Percentiles rank a stretch among this genome's conserved stretches.
These are phyloP conservation scores for Sebastes minor DNA, from an alignment of 2,797 vertebrate species.

Conservation along the genomic window DNA sequence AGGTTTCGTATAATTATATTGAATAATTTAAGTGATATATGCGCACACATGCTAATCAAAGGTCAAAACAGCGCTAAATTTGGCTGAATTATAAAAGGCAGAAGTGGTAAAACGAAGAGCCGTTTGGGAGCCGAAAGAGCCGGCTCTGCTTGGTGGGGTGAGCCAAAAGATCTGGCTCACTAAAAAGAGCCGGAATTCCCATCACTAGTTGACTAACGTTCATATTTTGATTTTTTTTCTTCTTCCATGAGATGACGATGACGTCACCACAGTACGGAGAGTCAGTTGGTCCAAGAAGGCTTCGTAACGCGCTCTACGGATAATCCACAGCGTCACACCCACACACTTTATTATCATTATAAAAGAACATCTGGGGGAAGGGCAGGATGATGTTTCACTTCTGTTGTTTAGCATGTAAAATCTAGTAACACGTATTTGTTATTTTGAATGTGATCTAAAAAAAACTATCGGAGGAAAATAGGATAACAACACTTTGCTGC, in stretches of 20 bases:
- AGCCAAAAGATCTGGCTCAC: no score
- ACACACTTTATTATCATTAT: background rate
- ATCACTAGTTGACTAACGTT: no score
- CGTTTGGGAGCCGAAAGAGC: no score
- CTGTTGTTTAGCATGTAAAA: background rate
- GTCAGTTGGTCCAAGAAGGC: constrained; percentile 12
- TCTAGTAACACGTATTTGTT: background rate
- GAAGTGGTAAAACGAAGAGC: no score
- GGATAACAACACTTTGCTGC: background rate
- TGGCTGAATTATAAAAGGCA: no score
- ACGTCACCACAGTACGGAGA: constrained; percentile 51
- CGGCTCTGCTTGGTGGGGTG: no score
- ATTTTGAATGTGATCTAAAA: background rate
- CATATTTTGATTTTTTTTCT: no score
- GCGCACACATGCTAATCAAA: no score
- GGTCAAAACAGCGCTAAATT: no score
- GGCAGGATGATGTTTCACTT: background rate
- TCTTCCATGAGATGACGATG: background rate
- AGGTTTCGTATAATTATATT: no score
- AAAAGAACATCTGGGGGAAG: background rate
- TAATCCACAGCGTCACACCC: background rate
- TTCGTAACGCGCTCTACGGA: background rate
- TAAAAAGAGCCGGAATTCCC: no score
- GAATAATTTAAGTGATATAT: no score
- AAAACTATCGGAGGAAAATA: background rate